Base-by-base conservation (phyloP, 1,140 invertebrate genomes). In the Tachypleus tridentatus region DNA sequence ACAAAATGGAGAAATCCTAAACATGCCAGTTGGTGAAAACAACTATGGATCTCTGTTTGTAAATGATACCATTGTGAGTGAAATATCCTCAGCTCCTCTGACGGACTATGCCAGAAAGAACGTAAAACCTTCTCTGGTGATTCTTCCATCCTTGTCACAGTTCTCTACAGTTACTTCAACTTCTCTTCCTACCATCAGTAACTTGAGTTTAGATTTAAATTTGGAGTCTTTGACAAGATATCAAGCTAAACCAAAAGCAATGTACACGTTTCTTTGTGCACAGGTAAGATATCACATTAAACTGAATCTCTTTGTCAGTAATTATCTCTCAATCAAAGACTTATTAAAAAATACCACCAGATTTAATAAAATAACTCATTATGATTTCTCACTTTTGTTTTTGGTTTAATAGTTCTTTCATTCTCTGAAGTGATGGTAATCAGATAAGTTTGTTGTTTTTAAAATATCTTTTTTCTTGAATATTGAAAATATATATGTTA, bases 241-340 rank as follows among this genome's bases (percentile, higher is more conserved):
- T 67, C 76, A 79, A 64, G 69, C 73, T 3, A 81, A 80, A 67
- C 78, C 78, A 0, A 70, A 73, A 49, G 74, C 75, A 48, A 81
- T 81, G 77, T 81, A 78, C 70, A 81, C 79, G 0, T 81, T 81
- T 71, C 71, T 79, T 29, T 81, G 80, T 72, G 76, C 75, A 57
- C 77, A 80, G 71, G 67, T 68, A 59, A 64, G 5, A 29, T 29
- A 29, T 29, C 29, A 29, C 29, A 29, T 29, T 29, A 29, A 29
- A 29, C 29, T 29, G 29, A 29, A 29, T 29, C 29, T 29, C 29
- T 29, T 0, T 29, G 29, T 29, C 29, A 29, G 29, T 29, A 29
- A 29, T 29, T 29, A 29, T 29, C 29, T 29, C 29, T 29, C 29
- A 29, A 2, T 29, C 29, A 29, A 29, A 29, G 29, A 29, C 29